Conservation (phyloP, 2,113 vertebrate genomes). For the Pedetes capensis region DNA sequence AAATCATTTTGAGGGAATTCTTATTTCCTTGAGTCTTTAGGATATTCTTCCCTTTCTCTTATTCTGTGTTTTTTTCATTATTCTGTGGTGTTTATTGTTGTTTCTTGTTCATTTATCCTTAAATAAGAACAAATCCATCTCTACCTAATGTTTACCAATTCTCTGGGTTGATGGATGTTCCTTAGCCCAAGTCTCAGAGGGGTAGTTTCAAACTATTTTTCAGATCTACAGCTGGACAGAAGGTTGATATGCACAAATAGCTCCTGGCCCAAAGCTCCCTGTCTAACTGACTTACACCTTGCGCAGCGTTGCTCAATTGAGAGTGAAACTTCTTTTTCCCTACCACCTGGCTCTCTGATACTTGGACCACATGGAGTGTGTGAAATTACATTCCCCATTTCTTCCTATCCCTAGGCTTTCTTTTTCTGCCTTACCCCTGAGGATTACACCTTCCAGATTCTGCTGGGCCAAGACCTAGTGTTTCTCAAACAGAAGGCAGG, state of each 20-base stretch:
- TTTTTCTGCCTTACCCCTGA: background rate
- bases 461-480: background rate
- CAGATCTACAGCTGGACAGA: background rate
- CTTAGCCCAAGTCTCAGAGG: background rate
- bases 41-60: background rate
- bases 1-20: background rate
- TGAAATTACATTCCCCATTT: background rate
- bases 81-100: background rate
- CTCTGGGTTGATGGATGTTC: background rate
- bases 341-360: background rate
- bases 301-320: background rate
- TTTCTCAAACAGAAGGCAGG: background rate
- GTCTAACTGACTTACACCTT: rapidly evolving
- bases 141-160: background rate
- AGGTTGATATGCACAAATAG: background rate
- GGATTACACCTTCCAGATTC: background rate
- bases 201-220: background rate
- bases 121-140: background rate
- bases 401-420: background rate
- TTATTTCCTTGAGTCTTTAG: background rate
- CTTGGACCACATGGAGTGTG: background rate
- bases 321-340: background rate
- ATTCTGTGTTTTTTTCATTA: background rate
- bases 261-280: background rate
- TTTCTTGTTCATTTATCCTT: background rate